These are phyloP conservation scores for Emydocephalus ijimae DNA, from an alignment of 2,113 vertebrate genomes.

Conservation along the genomic window DNA sequence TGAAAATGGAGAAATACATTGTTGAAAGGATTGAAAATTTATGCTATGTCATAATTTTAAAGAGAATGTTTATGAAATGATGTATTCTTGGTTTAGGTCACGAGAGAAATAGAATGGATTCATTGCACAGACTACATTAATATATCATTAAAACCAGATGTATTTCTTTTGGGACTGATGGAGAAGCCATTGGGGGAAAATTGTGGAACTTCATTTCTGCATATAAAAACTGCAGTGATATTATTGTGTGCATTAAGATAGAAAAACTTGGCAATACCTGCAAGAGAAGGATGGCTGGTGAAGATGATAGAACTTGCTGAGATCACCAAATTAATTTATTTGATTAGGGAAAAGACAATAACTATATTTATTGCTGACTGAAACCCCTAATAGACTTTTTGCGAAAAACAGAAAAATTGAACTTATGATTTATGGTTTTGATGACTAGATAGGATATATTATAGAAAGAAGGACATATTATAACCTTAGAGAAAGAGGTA, in stretches of 20 bases:
- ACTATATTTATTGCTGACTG: neutral
- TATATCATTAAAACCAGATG: neutral
- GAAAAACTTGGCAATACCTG: neutral
- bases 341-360: neutral
- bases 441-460: neutral
- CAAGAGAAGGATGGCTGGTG: neutral
- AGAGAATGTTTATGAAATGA: neutral
- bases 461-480: neutral
- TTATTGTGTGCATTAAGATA: neutral
- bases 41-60: neutral
- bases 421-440: neutral
- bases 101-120: neutral
- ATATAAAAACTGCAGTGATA: neutral
- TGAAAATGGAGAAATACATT: neutral
- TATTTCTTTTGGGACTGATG: neutral
- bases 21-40: neutral
- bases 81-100: neutral
- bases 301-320: neutral
- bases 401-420: neutral
- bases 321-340: neutral
- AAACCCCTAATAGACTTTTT: neutral
- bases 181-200: neutral
- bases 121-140: neutral
- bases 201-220: neutral
- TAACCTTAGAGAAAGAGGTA: neutral